These are phyloP conservation scores for Morphnarchus princeps DNA, from an alignment of 2,113 vertebrate species.

Conservation along the genomic window DNA sequence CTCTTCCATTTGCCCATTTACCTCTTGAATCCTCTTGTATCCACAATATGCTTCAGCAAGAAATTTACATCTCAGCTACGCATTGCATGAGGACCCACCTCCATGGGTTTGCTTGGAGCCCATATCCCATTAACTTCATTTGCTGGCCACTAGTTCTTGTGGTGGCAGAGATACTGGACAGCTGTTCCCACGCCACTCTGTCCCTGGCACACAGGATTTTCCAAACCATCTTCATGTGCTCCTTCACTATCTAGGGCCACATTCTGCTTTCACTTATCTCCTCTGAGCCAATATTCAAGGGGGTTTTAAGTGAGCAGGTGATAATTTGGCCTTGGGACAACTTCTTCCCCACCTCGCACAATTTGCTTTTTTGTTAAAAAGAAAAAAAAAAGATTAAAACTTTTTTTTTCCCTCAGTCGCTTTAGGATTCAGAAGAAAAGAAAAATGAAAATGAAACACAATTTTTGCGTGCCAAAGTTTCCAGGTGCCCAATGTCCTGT, in stretches of 20 bases:
- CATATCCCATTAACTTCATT: neutral
- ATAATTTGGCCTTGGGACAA: neutral
- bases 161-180: neutral
- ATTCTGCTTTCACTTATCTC: neutral
- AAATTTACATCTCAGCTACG: neutral
- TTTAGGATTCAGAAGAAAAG: neutral
- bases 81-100: neutral
- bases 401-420: neutral
- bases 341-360: accelerated
- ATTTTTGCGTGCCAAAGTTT: neutral
- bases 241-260: neutral
- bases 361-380: neutral
- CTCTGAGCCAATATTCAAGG: neutral
- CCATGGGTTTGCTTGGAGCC: neutral
- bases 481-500: constrained; percentile 19
- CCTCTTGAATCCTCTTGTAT: neutral
- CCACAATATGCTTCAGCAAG: neutral
- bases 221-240: neutral
- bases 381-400: accelerated
- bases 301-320: neutral
- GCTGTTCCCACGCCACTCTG: accelerated
- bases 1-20: neutral
- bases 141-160: neutral
- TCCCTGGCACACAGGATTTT: neutral
- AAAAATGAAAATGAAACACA: neutral